A percentile compares a stretch with the other conserved stretches of the same genome.
These are phyloP conservation scores for Nysson spinosus DNA, from an alignment of 2,888 invertebrate genomes.

Conservation along the genomic window DNA sequence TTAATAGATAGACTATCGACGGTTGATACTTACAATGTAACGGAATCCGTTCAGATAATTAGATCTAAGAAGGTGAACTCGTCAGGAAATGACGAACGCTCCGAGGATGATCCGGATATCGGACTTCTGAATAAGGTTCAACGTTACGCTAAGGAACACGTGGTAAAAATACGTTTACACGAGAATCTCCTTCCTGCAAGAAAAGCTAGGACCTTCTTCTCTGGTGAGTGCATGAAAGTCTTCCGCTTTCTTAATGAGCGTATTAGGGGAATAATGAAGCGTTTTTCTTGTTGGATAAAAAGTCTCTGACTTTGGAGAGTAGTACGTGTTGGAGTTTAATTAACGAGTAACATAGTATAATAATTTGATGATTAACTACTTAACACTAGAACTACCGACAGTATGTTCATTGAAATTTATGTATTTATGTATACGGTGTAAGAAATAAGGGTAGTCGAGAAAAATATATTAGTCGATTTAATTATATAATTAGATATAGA, in stretches of 20 bases:
- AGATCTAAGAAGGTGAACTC: constrained; percentile 57
- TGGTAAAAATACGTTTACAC: constrained; percentile 83
- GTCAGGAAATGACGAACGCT: constrained; percentile 23
- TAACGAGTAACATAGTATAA: no score
- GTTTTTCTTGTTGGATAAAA: not conserved
- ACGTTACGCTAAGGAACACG: constrained; percentile 81
- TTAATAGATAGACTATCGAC: constrained; percentile 81
- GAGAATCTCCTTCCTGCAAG: constrained; percentile 73
- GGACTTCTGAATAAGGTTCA: constrained; percentile 81
- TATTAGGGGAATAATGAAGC: constrained; percentile 9
- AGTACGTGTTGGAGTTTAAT: not conserved
- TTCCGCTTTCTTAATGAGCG: constrained; percentile 41
- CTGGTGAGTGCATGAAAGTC: constrained; percentile 68
- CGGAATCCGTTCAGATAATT: constrained; percentile 80
- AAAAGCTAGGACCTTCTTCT: constrained; percentile 73
- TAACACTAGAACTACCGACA: no score
- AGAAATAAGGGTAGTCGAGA: no score
- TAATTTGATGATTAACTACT: no score
- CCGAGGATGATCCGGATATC: constrained; percentile 76
- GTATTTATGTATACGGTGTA: no score
- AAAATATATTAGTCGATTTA: no score
- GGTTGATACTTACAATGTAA: constrained; percentile 80
- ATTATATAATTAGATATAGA: no score
- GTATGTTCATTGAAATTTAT: no score
- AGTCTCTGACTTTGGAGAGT: no score